Percentiles rank a stretch among this genome's conserved stretches.
phyloP scores from a whole-genome alignment of 2,113 vertebrate species.

The Indri indri region DNA sequence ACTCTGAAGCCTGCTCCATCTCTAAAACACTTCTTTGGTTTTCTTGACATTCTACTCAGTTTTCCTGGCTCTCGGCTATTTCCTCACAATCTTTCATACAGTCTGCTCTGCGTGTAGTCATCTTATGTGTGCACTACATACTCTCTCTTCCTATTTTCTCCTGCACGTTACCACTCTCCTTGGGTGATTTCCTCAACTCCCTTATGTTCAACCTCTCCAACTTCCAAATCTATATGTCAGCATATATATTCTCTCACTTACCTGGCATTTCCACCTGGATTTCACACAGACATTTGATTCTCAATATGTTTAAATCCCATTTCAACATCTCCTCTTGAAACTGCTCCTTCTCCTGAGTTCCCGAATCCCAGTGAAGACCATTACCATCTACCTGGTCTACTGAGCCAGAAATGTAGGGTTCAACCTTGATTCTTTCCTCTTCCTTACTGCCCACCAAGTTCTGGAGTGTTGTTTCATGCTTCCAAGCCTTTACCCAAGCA shows the following conservation, averaged over 20 bases:
- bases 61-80: not conserved
- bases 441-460: not conserved
- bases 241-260: not conserved
- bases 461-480: not conserved
- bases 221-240: not conserved
- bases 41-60: not conserved
- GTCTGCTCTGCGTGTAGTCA: not conserved
- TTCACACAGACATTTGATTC: not conserved
- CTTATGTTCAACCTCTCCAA: not conserved
- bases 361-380: not conserved
- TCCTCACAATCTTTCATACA: not conserved
- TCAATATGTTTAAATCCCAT: not conserved
- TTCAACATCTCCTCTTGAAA: conserved; percentile 38
- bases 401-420: not conserved
- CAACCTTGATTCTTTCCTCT: not conserved
- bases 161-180: not conserved
- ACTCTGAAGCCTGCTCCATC: not conserved
- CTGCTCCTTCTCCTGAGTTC: not conserved
- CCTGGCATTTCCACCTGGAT: conserved; percentile 7
- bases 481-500: not conserved
- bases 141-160: not conserved
- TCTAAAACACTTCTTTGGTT: not conserved
- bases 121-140: not conserved
- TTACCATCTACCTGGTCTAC: not conserved
- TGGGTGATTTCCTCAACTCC: not conserved